Evolutionary conservation across 2,888 invertebrate species (phyloP).

Genomic region (Ophonus ardosiacus): DNA sequence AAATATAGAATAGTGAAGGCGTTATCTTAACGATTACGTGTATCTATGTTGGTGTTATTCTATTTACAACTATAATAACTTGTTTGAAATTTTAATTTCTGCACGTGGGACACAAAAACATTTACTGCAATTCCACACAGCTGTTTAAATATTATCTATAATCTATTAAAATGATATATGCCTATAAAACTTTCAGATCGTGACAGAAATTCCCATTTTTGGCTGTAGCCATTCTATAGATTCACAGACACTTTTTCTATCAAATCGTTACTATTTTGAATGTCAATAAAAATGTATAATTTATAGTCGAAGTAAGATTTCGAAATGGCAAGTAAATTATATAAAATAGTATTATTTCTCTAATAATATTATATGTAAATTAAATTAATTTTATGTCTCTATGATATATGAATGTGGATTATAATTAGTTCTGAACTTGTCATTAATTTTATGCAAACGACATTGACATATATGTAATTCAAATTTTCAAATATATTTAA

Average conservation of each 20-base stretch:
- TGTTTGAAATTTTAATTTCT: conserved; percentile 47
- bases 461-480: background rate
- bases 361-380: background rate
- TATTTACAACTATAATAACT: conserved; percentile 53
- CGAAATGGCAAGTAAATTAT: background rate
- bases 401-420: background rate
- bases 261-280: too few species aligned
- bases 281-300: too few species aligned
- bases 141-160: background rate
- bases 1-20: conserved; percentile 43
- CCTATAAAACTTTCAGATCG: background rate
- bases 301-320: too few species aligned
- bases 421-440: background rate
- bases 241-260: too few species aligned
- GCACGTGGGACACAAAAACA: conserved; percentile 21
- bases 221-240: background rate
- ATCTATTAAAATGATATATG: background rate
- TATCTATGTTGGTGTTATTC: conserved; percentile 49
- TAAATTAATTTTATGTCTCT: background rate
- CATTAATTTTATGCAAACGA: background rate
- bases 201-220: background rate
- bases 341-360: background rate
- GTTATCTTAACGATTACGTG: conserved; percentile 32
- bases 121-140: conserved; percentile 5
- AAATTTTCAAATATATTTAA: background rate